Conservation (phyloP, 2,888 invertebrate genomes). For the Micoletzkya japonica region DNA sequence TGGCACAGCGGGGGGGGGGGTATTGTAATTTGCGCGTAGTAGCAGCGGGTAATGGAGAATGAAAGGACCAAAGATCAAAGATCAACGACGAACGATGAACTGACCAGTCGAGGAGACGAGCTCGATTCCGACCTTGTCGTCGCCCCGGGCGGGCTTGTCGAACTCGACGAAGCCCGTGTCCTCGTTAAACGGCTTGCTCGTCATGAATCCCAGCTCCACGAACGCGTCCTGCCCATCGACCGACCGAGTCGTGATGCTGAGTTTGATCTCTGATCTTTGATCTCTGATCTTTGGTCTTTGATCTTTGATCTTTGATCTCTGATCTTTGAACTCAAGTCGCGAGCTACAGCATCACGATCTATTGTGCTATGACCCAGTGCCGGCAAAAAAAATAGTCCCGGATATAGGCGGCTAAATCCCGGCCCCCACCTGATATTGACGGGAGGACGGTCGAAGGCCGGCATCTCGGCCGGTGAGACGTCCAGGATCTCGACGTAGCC, state of each 20-base stretch:
- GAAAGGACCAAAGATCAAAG: no score
- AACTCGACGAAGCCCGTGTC: conserved; percentile 57
- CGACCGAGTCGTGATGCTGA: conserved; percentile 35
- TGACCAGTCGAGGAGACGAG: conserved; percentile 55
- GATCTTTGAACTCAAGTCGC: no score
- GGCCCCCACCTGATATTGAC: conserved; percentile 60
- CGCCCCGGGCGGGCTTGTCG: conserved; percentile 45
- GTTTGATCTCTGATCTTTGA: neutral
- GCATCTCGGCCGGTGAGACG: conserved; percentile 52
- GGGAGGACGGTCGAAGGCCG: conserved; percentile 59
- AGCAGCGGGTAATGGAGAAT: no score
- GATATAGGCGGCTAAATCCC: no score
- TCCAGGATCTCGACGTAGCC: conserved; percentile 54
- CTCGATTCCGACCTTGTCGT: conserved; percentile 56
- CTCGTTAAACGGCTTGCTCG: conserved; percentile 49
- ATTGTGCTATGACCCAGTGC: no score
- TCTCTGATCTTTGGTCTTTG: no score
- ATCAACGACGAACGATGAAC: conserved; percentile 5
- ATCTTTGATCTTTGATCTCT: no score
- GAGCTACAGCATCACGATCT: no score
- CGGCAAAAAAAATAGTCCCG: no score
- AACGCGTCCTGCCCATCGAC: conserved; percentile 49
- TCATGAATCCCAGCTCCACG: conserved; percentile 56
- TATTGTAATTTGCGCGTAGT: no score
- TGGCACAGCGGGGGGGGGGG: no score